phyloP scores from a whole-genome alignment of 2,797 vertebrate genomes.

The Hyperoplus lanceolatus region DNA sequence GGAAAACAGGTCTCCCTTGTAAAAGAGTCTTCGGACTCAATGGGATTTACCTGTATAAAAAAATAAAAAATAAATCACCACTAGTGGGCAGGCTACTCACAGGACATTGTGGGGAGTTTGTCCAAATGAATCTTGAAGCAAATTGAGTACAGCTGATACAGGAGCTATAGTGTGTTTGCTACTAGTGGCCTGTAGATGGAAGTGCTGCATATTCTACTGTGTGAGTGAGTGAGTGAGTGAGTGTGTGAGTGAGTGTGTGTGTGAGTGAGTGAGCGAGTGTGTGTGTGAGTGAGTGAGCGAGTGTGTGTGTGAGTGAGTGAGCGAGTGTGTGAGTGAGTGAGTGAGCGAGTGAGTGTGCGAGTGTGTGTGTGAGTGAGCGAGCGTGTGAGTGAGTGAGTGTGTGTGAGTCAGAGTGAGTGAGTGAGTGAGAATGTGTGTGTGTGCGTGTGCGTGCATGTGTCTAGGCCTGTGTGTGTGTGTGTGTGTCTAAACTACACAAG shows the following conservation, averaged over 20 bases:
- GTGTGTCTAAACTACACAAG: not conserved
- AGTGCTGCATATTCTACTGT: constrained; percentile 28
- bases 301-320: not conserved
- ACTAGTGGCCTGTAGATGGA: constrained; percentile 48
- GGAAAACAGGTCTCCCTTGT: no score
- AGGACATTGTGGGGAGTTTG: not conserved
- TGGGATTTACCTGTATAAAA: not conserved
- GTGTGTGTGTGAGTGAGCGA: not conserved
- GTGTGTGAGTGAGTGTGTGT: not conserved
- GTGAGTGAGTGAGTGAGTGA: no score
- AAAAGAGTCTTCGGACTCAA: no score
- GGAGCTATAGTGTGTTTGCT: constrained; percentile 1
- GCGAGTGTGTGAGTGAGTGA: not conserved
- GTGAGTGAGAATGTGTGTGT: no score
- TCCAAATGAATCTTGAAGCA: not conserved
- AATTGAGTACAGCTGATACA: not conserved
- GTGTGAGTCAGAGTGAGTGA: no score
- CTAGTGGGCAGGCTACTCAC: constrained; percentile 50
- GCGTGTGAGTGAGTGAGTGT: not conserved
- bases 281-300: not conserved
- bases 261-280: not conserved
- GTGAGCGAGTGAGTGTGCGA: not conserved
- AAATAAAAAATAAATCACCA: no score
- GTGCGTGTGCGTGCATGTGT: not conserved
- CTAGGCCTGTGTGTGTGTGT: not conserved